A percentile compares a stretch with the other conserved stretches of the same genome.
phyloP scores from a whole-genome alignment of 2,797 vertebrate genomes.

The Dermochelys coriacea region DNA sequence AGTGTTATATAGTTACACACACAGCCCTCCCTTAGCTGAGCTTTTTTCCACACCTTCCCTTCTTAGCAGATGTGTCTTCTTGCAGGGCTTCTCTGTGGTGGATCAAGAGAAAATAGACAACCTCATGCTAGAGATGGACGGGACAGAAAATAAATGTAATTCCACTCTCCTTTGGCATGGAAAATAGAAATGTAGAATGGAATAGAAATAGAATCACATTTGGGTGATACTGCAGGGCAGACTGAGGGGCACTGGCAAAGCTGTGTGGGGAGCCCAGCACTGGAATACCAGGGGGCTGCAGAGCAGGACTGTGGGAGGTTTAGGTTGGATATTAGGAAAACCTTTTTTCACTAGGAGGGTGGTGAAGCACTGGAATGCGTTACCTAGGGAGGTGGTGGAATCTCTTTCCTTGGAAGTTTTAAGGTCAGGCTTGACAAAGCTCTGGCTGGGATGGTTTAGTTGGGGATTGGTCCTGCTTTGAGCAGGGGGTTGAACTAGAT shows the following conservation, averaged over 20 bases:
- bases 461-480: no score
- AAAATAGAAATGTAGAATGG: not conserved
- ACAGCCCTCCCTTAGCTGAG: conserved; percentile 30
- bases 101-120: conserved; percentile 85
- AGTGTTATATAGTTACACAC: not conserved
- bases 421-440: no score
- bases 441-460: no score
- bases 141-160: conserved; percentile 86
- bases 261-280: no score
- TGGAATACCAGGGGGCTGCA: not conserved
- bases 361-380: no score
- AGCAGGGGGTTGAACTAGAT: no score
- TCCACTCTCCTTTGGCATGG: not conserved
- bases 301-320: not conserved
- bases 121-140: conserved; percentile 83
- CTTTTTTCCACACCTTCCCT: not conserved
- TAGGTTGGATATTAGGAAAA: no score
- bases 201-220: no score
- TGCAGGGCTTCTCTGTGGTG: conserved; percentile 81
- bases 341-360: no score
- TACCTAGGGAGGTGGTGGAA: no score
- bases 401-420: no score
- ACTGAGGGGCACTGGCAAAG: not conserved
- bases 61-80: conserved; percentile 57
- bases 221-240: not conserved